phyloP scores from a whole-genome alignment of 2,113 vertebrate genomes.

The Gymnobelideus leadbeateri region DNA sequence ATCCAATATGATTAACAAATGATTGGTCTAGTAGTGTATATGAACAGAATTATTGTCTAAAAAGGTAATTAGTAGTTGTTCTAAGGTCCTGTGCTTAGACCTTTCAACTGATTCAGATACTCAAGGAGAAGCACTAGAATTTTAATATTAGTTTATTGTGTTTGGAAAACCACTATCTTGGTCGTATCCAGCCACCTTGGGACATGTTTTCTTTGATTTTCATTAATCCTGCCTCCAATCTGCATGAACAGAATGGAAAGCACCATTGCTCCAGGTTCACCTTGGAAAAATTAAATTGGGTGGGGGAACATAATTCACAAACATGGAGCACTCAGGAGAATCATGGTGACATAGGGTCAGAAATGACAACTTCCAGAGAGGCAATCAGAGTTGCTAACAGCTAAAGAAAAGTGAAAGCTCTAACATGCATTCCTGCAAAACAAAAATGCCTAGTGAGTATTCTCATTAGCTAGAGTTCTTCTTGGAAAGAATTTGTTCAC shows the following conservation, averaged over 20 bases:
- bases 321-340: neutral
- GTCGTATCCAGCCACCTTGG: neutral
- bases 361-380: fast-evolving
- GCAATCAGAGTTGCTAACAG: fast-evolving
- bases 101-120: neutral
- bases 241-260: neutral
- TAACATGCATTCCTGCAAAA: neutral
- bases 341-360: fast-evolving
- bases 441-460: neutral
- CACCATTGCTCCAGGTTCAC: neutral
- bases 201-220: fast-evolving
- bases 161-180: neutral
- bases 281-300: neutral
- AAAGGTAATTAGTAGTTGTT: fast-evolving
- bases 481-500: neutral
- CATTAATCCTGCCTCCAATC: neutral
- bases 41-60: fast-evolving
- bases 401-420: neutral
- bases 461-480: neutral
- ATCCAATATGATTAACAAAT: neutral
- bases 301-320: neutral
- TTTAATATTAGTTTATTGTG: fast-evolving
- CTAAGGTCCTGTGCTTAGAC: neutral
- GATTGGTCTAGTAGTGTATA: fast-evolving
- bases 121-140: neutral